These are phyloP conservation scores for Epinotia demarniana DNA, from an alignment of 2,888 invertebrate genomes.

Conservation along the genomic window DNA sequence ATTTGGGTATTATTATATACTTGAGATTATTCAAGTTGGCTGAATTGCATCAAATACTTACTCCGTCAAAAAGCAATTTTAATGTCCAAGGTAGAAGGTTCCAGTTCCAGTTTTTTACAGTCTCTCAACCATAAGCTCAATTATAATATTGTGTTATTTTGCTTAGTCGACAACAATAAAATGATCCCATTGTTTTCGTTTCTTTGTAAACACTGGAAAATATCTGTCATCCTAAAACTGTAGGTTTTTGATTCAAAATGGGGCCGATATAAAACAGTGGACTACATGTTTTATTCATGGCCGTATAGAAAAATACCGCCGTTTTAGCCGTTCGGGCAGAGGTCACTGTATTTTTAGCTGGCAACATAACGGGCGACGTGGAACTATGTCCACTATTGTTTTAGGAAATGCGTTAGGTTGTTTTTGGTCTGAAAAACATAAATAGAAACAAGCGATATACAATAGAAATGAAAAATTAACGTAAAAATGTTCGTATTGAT, in stretches of 20 bases:
- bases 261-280: conserved; percentile 28
- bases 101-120: no score
- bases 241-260: neutral
- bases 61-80: no score
- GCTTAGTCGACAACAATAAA: no score
- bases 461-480: neutral
- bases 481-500: neutral
- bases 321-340: conserved; percentile 1
- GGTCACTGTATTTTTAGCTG: conserved; percentile 31
- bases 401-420: conserved; percentile 8
- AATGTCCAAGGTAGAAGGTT: no score
- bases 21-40: no score
- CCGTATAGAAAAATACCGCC: conserved; percentile 40
- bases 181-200: no score
- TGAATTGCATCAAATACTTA: no score
- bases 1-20: no score
- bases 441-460: neutral
- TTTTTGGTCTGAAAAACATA: conserved; percentile 6
- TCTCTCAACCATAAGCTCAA: no score
- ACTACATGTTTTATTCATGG: conserved; percentile 38
- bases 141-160: no score
- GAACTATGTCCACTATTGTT: conserved; percentile 18
- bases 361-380: conserved; percentile 17
- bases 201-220: conserved; percentile 3
- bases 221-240: neutral